Evolutionary conservation across 2,797 vertebrate genomes (phyloP).

Genomic region (Hemitrygon akajei): DNA sequence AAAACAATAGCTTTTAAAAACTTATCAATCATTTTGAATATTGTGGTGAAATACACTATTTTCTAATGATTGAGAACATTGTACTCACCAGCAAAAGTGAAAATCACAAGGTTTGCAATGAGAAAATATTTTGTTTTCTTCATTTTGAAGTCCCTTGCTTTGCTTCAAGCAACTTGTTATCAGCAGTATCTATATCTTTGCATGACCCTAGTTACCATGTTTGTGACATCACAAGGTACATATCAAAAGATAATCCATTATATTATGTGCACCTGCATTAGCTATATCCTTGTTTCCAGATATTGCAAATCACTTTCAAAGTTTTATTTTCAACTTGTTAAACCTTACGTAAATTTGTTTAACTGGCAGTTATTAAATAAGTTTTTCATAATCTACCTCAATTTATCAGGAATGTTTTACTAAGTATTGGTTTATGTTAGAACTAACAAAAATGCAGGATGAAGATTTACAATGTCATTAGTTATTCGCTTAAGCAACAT

Average conservation of each 20-base stretch:
- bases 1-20: not conserved
- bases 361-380: not conserved
- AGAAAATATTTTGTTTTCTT: not conserved
- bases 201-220: not conserved
- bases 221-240: constrained; percentile 28
- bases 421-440: not conserved
- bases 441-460: not conserved
- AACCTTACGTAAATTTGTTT: not conserved
- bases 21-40: not conserved
- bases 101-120: constrained; percentile 4
- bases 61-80: no score
- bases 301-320: not conserved
- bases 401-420: not conserved
- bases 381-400: not conserved
- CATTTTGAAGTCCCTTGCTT: constrained; percentile 6
- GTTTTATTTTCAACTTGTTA: not conserved
- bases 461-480: not conserved
- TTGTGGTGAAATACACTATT: not conserved
- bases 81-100: constrained; percentile 16
- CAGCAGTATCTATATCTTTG: constrained; percentile 8
- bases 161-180: not conserved
- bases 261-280: not conserved
- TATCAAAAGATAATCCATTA: not conserved
- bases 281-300: not conserved
- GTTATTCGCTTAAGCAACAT: not conserved